Conservation (phyloP, 2,888 invertebrate genomes). For the Brachyptera putata region DNA sequence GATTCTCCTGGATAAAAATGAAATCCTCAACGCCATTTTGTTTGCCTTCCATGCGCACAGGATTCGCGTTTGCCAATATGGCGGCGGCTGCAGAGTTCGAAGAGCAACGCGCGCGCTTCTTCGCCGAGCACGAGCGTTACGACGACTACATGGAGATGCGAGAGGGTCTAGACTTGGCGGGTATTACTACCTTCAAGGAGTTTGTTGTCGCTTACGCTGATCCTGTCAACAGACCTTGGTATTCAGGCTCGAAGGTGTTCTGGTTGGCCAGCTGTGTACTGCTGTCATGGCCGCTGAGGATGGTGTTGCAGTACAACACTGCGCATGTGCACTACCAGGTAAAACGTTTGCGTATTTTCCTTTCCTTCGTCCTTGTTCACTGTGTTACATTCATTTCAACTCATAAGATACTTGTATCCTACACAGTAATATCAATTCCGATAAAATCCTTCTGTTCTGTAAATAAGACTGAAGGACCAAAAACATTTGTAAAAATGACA, state of each 20-base stretch:
- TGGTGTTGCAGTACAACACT: slow-evolving; percentile 75
- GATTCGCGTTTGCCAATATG: slow-evolving; percentile 73
- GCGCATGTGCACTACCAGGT: slow-evolving; percentile 79
- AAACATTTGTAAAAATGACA: too few species aligned
- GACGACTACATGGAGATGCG: slow-evolving; percentile 85
- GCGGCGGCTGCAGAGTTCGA: slow-evolving; percentile 77
- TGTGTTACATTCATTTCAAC: too few species aligned
- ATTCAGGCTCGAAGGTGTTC: slow-evolving; percentile 64
- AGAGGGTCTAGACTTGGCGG: slow-evolving; percentile 71
- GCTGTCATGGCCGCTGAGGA: slow-evolving; percentile 77
- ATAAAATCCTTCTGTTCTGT: too few species aligned
- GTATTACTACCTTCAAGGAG: slow-evolving; percentile 55
- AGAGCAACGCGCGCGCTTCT: slow-evolving; percentile 73
- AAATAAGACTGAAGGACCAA: too few species aligned
- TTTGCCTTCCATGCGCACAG: too few species aligned
- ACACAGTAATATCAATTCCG: too few species aligned
- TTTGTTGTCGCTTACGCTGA: slow-evolving; percentile 52
- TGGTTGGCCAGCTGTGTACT: slow-evolving; percentile 70
- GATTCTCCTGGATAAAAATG: too few species aligned
- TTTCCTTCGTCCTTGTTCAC: too few species aligned
- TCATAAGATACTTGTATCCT: too few species aligned
- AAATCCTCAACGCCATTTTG: too few species aligned
- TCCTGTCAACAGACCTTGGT: slow-evolving; percentile 54
- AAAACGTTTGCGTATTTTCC: too few species aligned
- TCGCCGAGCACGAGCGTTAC: slow-evolving; percentile 70